phyloP scores from a whole-genome alignment of 2,888 invertebrate genomes.

The Dusona sp. region DNA sequence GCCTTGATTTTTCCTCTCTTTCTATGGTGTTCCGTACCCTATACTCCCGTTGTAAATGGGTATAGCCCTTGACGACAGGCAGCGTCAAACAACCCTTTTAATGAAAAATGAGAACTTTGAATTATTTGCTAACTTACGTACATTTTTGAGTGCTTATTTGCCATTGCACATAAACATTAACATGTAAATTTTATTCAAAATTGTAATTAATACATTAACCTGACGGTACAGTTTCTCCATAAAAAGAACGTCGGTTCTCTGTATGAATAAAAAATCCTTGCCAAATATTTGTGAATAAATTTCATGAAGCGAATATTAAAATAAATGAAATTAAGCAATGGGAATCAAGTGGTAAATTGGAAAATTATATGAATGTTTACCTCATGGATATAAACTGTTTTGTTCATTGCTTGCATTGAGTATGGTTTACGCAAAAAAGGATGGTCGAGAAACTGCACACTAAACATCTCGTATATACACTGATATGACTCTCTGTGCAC shows the following conservation, averaged over 20 bases:
- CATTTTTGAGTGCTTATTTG: no score
- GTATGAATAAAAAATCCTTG: no score
- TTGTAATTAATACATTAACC: background rate
- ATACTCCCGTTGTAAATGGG: constrained; percentile 8
- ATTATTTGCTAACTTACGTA: background rate
- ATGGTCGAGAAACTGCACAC: background rate
- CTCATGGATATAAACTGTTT: no score
- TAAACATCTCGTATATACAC: background rate
- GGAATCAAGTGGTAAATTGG: background rate
- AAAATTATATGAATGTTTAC: background rate
- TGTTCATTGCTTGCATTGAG: no score
- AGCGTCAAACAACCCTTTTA: background rate
- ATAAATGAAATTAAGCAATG: background rate
- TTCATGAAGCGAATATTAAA: no score
- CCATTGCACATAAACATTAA: no score
- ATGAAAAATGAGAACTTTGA: background rate
- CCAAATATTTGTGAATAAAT: no score
- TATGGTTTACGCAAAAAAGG: background rate
- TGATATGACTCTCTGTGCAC: background rate
- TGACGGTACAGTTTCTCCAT: no score
- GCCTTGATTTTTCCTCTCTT: constrained; percentile 18
- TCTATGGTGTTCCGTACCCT: background rate
- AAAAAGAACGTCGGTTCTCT: no score
- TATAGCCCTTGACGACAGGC: background rate
- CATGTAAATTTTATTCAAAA: background rate